Evolutionary conservation across 1,140 invertebrate genomes (phyloP).

Genomic region (Drosophila nebulosa): DNA sequence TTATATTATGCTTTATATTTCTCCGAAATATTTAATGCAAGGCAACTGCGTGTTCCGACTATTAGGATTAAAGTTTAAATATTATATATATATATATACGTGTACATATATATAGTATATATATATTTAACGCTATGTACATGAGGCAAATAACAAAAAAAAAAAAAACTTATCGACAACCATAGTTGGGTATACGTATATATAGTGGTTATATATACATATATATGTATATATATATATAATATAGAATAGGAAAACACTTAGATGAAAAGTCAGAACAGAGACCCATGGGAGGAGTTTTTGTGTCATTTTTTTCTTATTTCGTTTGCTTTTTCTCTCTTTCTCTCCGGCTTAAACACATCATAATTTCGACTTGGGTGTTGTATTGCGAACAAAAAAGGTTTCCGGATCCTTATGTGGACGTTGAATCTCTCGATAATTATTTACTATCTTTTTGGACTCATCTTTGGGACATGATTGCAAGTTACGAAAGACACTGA

Average conservation of each 20-base stretch:
- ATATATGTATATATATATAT: conserved; percentile 14
- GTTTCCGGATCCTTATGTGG: conserved; percentile 77
- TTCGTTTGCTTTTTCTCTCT: not conserved
- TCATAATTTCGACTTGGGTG: conserved; percentile 80
- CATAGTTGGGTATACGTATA: conserved; percentile 40
- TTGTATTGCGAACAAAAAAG: conserved; percentile 78
- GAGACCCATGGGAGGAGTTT: conserved; percentile 6
- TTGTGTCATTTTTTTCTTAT: not conserved
- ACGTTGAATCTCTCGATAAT: conserved; percentile 79
- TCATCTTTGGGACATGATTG: conserved; percentile 80
- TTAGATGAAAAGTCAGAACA: conserved; percentile 22
- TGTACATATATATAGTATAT: conserved; percentile 21
- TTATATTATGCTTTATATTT: conserved; percentile 47
- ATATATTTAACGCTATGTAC: conserved; percentile 24
- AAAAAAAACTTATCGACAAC: conserved; percentile 53
- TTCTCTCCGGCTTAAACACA: conserved; percentile 16
- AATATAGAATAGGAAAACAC: conserved; percentile 32
- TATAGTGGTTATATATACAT: conserved; percentile 2
- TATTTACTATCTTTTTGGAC: conserved; percentile 79
- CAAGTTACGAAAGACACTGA: conserved; percentile 77
- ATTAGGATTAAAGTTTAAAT: conserved; percentile 48
- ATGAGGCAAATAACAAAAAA: conserved; percentile 53
- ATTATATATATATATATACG: conserved; percentile 33
- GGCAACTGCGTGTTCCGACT: conserved; percentile 68
- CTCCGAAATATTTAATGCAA: conserved; percentile 69